Base-by-base conservation (phyloP, 2,797 vertebrate species). In the Austrolebias charrua region DNA sequence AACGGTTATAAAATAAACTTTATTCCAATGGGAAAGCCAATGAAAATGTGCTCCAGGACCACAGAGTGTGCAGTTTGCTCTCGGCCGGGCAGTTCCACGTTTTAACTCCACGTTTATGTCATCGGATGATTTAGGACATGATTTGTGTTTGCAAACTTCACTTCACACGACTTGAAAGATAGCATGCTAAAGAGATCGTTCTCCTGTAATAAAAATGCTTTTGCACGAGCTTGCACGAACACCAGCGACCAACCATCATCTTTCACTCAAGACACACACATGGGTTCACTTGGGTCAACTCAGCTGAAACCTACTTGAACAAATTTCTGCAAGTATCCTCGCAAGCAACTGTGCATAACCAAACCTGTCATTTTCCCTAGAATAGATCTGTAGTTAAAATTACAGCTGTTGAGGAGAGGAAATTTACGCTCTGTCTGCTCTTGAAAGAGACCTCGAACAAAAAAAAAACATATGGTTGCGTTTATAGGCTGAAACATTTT, bases 281-380 rank as follows among this genome's bases (percentile, higher is more conserved):
- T 66, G 40, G 33, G 6, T 74, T 59, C 81, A 2, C 73, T 81
- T 58, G 40, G 50, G 47, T 74, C 60, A 66, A 66, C 38, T 81
- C 62, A 65, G 61, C 70, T 55, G 63, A 66, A 75, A 75, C 71
- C 69, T 69, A 74, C 62, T 76, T 75, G 69, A 68, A 84, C 74
- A 88, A 79, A 90, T 89, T 78, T 88, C 90, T 88, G 73, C 78
- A 90, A 87, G 91, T 91, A 86, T 84, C 83, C 71, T 86, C 75
- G 75, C 43, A 64, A 63, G 74, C 81, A 78, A 84, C 81, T 76
- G 82, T 71, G 73, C 71, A 82, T 71, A 80, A 77, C 71, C 87
- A 90, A 89, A 87, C 90, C 93, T 93, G 90, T 93, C 85, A 93
- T 94, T 93, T 93, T 82, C 89, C 90, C 89, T 85, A 83, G 86